Evolutionary conservation across 2,888 invertebrate genomes (phyloP).

Genomic region (Sinohyriopsis cumingii): DNA sequence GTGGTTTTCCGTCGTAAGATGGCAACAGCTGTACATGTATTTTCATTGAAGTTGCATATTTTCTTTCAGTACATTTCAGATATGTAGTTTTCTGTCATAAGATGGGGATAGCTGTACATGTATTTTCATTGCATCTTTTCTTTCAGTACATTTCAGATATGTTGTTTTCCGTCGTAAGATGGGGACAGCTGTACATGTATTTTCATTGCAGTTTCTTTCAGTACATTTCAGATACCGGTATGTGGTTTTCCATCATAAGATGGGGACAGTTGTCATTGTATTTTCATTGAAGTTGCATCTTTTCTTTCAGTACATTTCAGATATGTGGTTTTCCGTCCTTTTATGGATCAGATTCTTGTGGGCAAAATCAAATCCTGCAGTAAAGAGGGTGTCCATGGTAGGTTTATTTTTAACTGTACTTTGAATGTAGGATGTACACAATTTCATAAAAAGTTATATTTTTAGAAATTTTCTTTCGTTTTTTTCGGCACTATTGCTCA

Average conservation of each 20-base stretch:
- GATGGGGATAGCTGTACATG: no score
- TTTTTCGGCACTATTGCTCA: neutral
- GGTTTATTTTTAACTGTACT: conserved; percentile 9
- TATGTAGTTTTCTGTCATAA: no score
- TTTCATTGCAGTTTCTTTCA: no score
- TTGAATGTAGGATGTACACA: neutral
- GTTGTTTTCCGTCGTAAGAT: no score
- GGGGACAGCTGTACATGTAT: no score
- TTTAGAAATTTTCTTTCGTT: neutral
- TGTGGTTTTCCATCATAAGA: no score
- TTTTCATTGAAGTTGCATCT: neutral
- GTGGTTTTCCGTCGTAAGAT: no score
- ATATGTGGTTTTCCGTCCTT: conserved; percentile 95
- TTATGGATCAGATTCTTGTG: conserved; percentile 92
- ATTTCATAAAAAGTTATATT: neutral
- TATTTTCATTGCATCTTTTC: no score
- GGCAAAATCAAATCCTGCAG: conserved; percentile 95
- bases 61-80: conserved; percentile 83
- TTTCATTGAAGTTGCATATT: conserved; percentile 2
- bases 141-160: conserved; percentile 87
- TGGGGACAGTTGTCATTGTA: no score
- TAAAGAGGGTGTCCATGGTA: conserved; percentile 87
- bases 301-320: conserved; percentile 83
- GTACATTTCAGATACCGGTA: no score
- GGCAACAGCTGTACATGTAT: no score